Percentiles rank a stretch among this genome's conserved stretches.
Conservation (phyloP, 2,888 invertebrate species). For the Lasioglossum calceatum region DNA sequence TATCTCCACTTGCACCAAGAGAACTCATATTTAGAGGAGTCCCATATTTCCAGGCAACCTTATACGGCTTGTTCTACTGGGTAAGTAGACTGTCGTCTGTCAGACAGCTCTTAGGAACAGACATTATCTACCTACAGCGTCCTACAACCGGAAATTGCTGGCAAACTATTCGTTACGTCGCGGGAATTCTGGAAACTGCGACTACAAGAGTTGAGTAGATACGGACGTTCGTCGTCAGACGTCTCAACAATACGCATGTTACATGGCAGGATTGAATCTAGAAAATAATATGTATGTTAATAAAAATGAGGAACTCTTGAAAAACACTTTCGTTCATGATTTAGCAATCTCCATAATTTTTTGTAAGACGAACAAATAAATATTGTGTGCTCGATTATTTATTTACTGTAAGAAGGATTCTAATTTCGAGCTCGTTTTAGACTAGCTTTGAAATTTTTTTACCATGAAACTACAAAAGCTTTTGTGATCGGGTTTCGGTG, state of each 20-base stretch:
- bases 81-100: not conserved
- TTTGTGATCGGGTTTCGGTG: not conserved
- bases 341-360: not conserved
- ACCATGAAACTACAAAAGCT: not conserved
- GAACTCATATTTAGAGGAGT: not conserved
- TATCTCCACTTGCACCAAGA: not conserved
- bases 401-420: not conserved
- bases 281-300: not conserved
- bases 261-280: not conserved
- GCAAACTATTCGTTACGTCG: not conserved
- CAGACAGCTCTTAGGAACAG: not conserved
- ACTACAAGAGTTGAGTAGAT: not conserved
- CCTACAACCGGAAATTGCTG: not conserved
- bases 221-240: constrained; percentile 4
- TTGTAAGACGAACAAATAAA: not conserved
- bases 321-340: not conserved
- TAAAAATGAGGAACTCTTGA: not conserved
- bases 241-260: not conserved
- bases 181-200: not conserved
- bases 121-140: not conserved
- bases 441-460: not conserved
- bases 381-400: not conserved
- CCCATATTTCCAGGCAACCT: not conserved
- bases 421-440: not conserved
- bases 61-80: not conserved